Percentiles rank a stretch among this genome's conserved stretches.
Conservation (phyloP, 2,113 vertebrate genomes). For the Petrocephalus zakoni region DNA sequence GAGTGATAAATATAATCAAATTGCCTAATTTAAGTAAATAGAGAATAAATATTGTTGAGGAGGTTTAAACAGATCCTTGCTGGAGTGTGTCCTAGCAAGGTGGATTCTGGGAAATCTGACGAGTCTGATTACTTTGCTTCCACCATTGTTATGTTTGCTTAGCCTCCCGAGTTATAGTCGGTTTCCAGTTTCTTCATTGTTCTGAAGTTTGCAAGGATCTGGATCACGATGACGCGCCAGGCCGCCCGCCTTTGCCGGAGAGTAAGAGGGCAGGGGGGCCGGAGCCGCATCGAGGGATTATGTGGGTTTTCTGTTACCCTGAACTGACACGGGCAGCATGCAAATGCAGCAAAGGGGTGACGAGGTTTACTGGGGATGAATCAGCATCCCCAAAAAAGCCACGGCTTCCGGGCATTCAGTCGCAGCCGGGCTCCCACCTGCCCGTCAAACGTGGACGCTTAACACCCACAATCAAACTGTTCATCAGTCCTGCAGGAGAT, state of each 20-base stretch:
- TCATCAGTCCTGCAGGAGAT: neutral
- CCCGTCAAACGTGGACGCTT: neutral
- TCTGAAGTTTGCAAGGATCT: neutral
- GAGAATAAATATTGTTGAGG: constrained; percentile 90
- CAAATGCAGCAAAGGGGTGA: neutral
- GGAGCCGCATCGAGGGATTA: neutral
- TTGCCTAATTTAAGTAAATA: constrained; percentile 95
- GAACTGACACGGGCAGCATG: neutral
- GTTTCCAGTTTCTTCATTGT: neutral
- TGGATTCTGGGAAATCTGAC: constrained; percentile 70
- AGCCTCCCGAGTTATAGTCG: neutral
- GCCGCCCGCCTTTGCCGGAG: neutral
- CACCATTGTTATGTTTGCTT: neutral
- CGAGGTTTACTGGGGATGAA: neutral
- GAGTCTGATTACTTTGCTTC: neutral
- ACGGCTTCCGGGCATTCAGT: neutral
- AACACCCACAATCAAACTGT: neutral
- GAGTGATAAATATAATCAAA: constrained; percentile 94
- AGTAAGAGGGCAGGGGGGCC: neutral
- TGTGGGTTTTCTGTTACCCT: neutral
- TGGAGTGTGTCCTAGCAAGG: constrained; percentile 62
- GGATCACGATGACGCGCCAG: neutral
- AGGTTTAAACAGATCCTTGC: constrained; percentile 81
- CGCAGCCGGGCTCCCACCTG: neutral
- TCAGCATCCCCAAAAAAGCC: neutral